A percentile compares a stretch with the other conserved stretches of the same genome.
phyloP scores from a whole-genome alignment of 2,113 vertebrate genomes.

The Xiphophorus maculatus region DNA sequence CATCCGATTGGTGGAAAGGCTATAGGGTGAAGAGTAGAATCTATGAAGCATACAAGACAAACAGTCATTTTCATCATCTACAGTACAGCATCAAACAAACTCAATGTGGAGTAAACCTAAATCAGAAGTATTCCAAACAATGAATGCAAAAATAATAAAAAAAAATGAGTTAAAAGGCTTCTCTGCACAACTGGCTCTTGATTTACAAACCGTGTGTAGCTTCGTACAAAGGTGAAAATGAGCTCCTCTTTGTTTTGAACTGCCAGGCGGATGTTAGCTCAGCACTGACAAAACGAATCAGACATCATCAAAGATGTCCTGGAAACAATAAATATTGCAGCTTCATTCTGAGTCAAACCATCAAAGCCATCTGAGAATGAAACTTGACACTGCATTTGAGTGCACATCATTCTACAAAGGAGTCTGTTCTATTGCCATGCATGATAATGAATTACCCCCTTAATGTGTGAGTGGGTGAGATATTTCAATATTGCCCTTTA shows the following conservation, averaged over 20 bases:
- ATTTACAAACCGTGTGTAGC: neutral
- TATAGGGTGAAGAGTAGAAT: constrained; percentile 99
- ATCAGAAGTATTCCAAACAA: neutral
- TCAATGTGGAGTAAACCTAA: neutral
- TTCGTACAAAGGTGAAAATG: constrained; percentile 30
- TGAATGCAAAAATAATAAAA: neutral
- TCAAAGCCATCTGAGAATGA: constrained; percentile 48
- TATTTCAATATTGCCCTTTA: constrained; percentile 48
- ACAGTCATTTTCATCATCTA: constrained; percentile 9
- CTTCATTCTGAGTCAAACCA: constrained; percentile 48
- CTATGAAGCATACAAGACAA: constrained; percentile 72
- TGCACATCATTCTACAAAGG: constrained; percentile 53
- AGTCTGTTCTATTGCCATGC: constrained; percentile 42
- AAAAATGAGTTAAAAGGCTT: neutral
- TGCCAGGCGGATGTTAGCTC: constrained; percentile 32
- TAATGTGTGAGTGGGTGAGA: constrained; percentile 70
- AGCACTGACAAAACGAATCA: constrained; percentile 55
- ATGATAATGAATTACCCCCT: constrained; percentile 63
- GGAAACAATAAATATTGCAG: constrained; percentile 60
- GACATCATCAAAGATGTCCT: constrained; percentile 56
- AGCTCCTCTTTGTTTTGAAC: constrained; percentile 32
- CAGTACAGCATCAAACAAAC: neutral
- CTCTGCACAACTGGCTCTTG: neutral
- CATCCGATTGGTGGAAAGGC: constrained; percentile 99
- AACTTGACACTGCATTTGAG: constrained; percentile 51